Evolutionary conservation across 1,140 invertebrate genomes (phyloP), one percentile per base, ranked within the genome.

Genomic region (Solenopsis fugax): DNA sequence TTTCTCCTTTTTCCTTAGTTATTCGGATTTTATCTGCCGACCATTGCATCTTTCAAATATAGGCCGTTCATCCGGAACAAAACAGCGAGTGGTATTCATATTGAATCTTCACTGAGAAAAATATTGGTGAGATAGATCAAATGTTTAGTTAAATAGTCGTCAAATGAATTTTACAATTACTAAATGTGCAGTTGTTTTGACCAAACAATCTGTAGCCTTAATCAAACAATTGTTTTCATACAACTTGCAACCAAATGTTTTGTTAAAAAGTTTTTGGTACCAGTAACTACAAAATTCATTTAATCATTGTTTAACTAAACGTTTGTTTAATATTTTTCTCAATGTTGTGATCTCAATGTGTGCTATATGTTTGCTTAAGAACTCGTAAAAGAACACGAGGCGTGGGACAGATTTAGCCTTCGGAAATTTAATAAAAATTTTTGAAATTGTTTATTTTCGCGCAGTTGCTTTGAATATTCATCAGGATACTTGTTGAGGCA

Each of bases 391-490:
- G 41, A 65, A 69, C 16, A 60, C 41, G 21, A 37, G 18, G 45
- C 12, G 52, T 71, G 13, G 13, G 34, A 21, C 37, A 48, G 41
- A 71, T 81, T 81, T 80, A 54, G 3, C 2, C 9, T 37, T 24
- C 34, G 69, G 62, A 77, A 58, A 90, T 89, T 81, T 78, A 87
- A 48, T 64, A 24, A n/a, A 58, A 64, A 71, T 87, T 89, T 65
- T 89, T 29, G 72, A 34, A 86, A 73, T 76, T 34, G 72, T 82
- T 89, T 89, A 72, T 86, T 87, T 60, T 52, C 41, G 34, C 29
- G 10, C 34, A 48, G 16, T 13, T 72, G 37, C 12, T 62, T 58
- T 89, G 77, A 90, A 90, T 90, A 90, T 90, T 89, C 50, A 88
- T 90, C 41, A n/a, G 58, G 21, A 87, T 87, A 87, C 50, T 89